A percentile compares a stretch with the other conserved stretches of the same genome.
Conservation (phyloP, 2,797 vertebrate species). For the Labroides dimidiatus region DNA sequence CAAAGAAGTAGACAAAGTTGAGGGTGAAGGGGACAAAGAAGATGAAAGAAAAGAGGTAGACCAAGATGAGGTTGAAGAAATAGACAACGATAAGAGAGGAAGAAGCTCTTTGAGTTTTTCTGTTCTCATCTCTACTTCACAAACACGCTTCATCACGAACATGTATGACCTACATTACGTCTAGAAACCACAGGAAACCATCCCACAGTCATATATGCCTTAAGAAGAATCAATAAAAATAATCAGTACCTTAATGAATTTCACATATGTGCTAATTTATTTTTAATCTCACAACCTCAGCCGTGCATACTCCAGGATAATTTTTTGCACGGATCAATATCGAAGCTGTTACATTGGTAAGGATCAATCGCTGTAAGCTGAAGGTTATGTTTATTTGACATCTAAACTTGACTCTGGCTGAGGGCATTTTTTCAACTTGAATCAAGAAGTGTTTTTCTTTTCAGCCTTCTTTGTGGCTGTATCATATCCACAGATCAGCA, state of each 20-base stretch:
- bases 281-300: constrained; percentile 10
- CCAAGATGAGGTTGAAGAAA: background rate
- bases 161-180: constrained; percentile 10
- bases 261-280: constrained; percentile 11
- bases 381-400: constrained; percentile 38
- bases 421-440: constrained; percentile 16
- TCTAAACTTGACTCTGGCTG: constrained; percentile 33
- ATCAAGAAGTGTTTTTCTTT: constrained; percentile 17
- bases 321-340: constrained; percentile 20
- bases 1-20: background rate
- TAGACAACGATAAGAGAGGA: background rate
- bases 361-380: constrained; percentile 26
- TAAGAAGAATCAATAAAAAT: constrained; percentile 11
- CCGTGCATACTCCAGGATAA: background rate
- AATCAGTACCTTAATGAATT: constrained; percentile 15
- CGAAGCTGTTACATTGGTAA: background rate
- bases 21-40: too few relatives aligned
- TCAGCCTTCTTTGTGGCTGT: constrained; percentile 1
- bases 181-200: constrained; percentile 4
- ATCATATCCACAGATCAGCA: constrained; percentile 3
- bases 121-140: too few relatives aligned
- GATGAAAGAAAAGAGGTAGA: background rate
- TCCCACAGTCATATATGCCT: background rate
- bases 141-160: constrained; percentile 3
- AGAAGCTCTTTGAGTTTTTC: background rate